Evolutionary conservation across 1,140 invertebrate genomes (phyloP).

Genomic region (Notospermus geniculatus): DNA sequence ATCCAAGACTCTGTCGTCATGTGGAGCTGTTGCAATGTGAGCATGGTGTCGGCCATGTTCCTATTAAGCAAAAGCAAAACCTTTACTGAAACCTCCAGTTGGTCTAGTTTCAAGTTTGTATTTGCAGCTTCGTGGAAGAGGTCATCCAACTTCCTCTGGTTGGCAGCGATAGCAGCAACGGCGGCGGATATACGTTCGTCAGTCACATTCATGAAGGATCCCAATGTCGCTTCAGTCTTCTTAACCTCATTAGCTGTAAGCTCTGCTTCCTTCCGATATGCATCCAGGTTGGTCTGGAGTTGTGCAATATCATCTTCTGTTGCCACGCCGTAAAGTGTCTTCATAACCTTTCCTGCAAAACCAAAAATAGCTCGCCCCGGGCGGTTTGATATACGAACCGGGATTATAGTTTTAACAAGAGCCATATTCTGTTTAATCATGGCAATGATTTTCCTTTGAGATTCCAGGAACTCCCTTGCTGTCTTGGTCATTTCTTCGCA

Average conservation of each 20-base stretch:
- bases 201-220: slow-evolving; percentile 1
- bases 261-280: background rate
- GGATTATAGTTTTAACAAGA: too few relatives aligned
- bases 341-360: background rate
- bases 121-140: background rate
- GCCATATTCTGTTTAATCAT: too few relatives aligned
- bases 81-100: background rate
- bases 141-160: background rate
- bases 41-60: slow-evolving; percentile 2
- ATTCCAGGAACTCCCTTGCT: too few relatives aligned
- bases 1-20: background rate
- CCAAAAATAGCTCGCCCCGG: background rate
- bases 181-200: background rate
- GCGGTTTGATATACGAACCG: too few relatives aligned
- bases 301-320: background rate
- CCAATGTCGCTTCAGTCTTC: background rate
- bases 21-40: background rate
- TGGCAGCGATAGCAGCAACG: background rate
- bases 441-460: too few relatives aligned
- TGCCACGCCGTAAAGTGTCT: slow-evolving; percentile 3
- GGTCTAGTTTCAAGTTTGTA: background rate
- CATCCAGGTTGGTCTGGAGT: background rate
- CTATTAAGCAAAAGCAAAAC: background rate
- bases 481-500: too few relatives aligned
- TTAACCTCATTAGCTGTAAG: background rate